Conservation (phyloP, 30 jellyfish, hydroid and myxozoan species). For the Rhopilema esculentum region DNA sequence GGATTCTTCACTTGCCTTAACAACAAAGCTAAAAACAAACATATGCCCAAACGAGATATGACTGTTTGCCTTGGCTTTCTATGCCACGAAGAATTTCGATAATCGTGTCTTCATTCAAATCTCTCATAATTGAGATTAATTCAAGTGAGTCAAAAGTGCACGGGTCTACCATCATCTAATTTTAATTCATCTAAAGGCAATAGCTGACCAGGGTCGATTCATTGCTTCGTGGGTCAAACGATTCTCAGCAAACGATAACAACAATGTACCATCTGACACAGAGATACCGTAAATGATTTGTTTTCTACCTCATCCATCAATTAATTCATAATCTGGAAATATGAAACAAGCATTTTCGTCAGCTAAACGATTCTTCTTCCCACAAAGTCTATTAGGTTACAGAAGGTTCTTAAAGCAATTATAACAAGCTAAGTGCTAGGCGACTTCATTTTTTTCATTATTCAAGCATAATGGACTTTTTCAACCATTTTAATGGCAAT, state of each 20-base stretch:
- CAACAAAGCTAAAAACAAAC: conserved; percentile 5
- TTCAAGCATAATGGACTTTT: conserved; percentile 1
- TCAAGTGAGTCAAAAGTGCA: conserved; percentile 3
- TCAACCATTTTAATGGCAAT: no score
- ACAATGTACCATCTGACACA: neutral
- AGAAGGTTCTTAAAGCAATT: neutral
- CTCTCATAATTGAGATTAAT: conserved; percentile 8
- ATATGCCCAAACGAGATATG: neutral
- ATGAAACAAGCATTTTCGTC: neutral
- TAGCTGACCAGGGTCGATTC: conserved; percentile 1
- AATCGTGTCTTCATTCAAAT: neutral
- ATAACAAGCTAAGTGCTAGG: neutral
- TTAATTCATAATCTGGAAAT: neutral
- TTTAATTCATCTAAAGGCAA: neutral
- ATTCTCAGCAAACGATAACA: neutral
- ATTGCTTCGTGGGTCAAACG: neutral
- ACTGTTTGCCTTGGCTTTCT: neutral
- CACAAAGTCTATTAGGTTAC: neutral
- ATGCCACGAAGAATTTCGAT: neutral
- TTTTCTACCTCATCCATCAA: neutral
- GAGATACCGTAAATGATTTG: neutral
- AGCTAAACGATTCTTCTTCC: neutral
- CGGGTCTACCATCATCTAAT: conserved; percentile 2
- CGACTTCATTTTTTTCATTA: neutral
- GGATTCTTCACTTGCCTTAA: conserved; percentile 13